Base-by-base conservation (phyloP, 2,888 invertebrate species). In the Mystacides longicornis region DNA sequence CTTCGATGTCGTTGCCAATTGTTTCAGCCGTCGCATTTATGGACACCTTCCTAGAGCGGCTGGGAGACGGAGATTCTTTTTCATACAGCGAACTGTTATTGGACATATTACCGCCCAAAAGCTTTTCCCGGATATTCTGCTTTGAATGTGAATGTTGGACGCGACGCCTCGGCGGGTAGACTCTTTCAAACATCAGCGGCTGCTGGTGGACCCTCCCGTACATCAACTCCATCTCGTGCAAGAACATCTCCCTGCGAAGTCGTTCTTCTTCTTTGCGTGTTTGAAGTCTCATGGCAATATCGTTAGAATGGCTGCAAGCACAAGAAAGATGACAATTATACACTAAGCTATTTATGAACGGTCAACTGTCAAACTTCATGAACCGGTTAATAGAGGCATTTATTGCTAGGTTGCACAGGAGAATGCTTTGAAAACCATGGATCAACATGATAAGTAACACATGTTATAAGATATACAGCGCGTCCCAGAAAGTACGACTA, bases 191-290 rank as follows among this genome's bases (percentile, higher is more conserved):
- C 4, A 86, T 75, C 64, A 85, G 81, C 1, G 86, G 86, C 63
- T 86, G 86, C 62, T 79, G 79, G 54, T 82, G 81, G 0, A 87
- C 86, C 61, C 86, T 74, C 20, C 82, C 81, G 60, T 84, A 73
- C 86, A 87, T 87, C 61, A 82, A 67, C 65, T 86, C 83, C 86
- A 87, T 87, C 64, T 85, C 81, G 58, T 84, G 77, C 1, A 80
- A 77, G 64, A 85, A 83, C 65, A 84, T 83, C 65, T 86, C 85
- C 18, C 79, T 78, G 58, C 84, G 74, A 67, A 85, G 77, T 63
- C 80, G 73, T 56, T 86, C 86, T 67, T 86, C 86, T 51, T 85
- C 85, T 22, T 81, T 78, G 9, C 86, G 73, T 42, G 84, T 77
- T 64, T 83, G 82, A 9, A 84, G 72, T 43, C 86, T 73, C 73